Percentiles rank a stretch among this genome's conserved stretches.
Conservation (phyloP, 2,113 vertebrate genomes). For the Casuarius casuarius region DNA sequence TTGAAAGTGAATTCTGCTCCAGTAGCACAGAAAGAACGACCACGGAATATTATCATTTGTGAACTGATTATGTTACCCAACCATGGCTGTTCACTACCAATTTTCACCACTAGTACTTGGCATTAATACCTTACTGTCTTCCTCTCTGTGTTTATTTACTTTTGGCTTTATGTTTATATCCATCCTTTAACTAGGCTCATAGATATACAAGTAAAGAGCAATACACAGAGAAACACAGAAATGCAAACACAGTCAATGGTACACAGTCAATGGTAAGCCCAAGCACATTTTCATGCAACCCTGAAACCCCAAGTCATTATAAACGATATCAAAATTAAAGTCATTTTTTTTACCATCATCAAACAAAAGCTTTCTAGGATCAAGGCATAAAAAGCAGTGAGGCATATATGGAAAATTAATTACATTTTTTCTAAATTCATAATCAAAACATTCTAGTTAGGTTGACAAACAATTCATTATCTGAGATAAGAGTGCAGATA, state of each 20-base stretch:
- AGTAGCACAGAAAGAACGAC: background rate
- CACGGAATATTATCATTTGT: background rate
- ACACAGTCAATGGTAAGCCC: background rate
- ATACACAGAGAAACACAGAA: background rate
- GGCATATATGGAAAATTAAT: background rate
- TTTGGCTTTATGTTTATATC: background rate
- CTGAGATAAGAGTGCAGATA: fast-evolving
- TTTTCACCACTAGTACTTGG: background rate
- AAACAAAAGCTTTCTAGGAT: background rate
- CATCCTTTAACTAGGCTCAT: background rate
- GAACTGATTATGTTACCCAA: background rate
- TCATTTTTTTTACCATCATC: background rate
- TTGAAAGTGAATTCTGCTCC: background rate
- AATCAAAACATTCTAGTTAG: background rate
- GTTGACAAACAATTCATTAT: too few species aligned
- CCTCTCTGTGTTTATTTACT: background rate
- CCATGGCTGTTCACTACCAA: background rate
- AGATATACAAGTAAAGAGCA: too few species aligned
- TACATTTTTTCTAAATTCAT: background rate
- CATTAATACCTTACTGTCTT: background rate
- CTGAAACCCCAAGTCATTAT: background rate
- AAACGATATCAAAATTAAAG: background rate
- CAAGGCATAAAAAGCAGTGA: background rate
- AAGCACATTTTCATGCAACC: background rate
- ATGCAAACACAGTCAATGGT: background rate